Evolutionary conservation across 35 echinoderm and acorn worm species (phyloP), one percentile per base, ranked within the genome.

Genomic region (Apostichopus japonicus): DNA sequence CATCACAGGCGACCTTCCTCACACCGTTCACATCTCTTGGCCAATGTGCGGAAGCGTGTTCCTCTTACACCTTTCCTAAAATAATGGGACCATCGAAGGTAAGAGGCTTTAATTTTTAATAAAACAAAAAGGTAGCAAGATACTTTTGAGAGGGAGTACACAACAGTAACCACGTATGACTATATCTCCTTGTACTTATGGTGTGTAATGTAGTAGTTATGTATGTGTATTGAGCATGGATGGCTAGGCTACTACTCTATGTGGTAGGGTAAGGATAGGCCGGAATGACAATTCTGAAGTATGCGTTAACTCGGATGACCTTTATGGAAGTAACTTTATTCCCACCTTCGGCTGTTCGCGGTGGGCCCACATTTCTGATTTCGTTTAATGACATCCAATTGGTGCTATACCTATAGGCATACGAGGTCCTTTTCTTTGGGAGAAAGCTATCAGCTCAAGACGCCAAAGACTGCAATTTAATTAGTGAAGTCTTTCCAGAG

Each of bases 31-130:
- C 90, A 19, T 91, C 90, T 17, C 76, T 91, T n/a, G 90, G 90
- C 5, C 72, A 78, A 33, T 56, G 25, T 53, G 16, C 90, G 1
- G 90, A 91, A 79, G 90, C 73, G 4, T 91, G 90, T 52, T 91
- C 90, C 22, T 91, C 90, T 14, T 57, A 79, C 77, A 77, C 77
- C 19, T 91, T 91, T 24, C 90, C 90, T 14, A 91, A 80, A 79
- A 91, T 91, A 56, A 91, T 91, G 90, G 90, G 90, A 58, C 44
- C 77, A 19, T 77, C 90, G 33, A 91, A 91, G 90, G 90, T 91
- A 91, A 23, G 17, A 4, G 14, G 6, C 6, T 55, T n/a, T n/a
- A 15, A 11, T 89, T 87, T 44, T 3, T 44, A 44, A 44, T 44
- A 44, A 44, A 44, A n/a, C n/a, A n/a, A 44, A 3, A 44, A 33